Evolutionary conservation across 2,113 vertebrate species (phyloP), one percentile per base, ranked within the genome.

Genomic region (Xenopus laevis): DNA sequence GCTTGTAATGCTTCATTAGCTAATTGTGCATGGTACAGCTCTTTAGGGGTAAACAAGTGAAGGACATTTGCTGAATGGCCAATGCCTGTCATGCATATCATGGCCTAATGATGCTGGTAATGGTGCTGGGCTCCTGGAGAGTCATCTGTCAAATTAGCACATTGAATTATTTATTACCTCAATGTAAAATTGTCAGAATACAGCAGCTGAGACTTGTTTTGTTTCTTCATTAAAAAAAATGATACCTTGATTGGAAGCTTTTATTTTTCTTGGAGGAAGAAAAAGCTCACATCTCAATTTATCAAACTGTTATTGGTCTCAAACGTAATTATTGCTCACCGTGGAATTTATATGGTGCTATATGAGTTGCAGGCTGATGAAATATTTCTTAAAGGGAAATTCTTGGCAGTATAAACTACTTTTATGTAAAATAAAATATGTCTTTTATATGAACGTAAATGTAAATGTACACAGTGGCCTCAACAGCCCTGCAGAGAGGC

Each of bases 91-190:
- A 87, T 80, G 81, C 84, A 85, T 86, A 90, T 90, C 91, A 91
- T 85, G 86, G 90, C 84, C 86, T 92, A 92, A 92, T 92, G 91
- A 90, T 85, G 88, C 88, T 84, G 78, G 84, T 90, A 91, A 91
- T 92, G 89, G 90, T 80, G 84, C 87, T 85, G 85, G 88, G 86
- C 85, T 90, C 88, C 91, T 78, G 86, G 89, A 90, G 88, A 91
- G 87, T 93, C 89, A 90, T 92, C 87, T 92, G 91, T 91, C 91
- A 92, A 92, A 93, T 92, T 92, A 92, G 86, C 89, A 88, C 90
- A 83, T 86, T 93, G 90, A 92, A 93, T 93, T 91, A 93, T 92
- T 93, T 93, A 93, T 92, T 87, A 85, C 86, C 78, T 89, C 79
- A 71, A 83, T 87, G 84, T 88, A 89, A 90, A 92, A 90, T 86